A percentile compares a stretch with the other conserved stretches of the same genome.
Conservation (phyloP, 2,888 invertebrate genomes). For the Cabera pusaria region DNA sequence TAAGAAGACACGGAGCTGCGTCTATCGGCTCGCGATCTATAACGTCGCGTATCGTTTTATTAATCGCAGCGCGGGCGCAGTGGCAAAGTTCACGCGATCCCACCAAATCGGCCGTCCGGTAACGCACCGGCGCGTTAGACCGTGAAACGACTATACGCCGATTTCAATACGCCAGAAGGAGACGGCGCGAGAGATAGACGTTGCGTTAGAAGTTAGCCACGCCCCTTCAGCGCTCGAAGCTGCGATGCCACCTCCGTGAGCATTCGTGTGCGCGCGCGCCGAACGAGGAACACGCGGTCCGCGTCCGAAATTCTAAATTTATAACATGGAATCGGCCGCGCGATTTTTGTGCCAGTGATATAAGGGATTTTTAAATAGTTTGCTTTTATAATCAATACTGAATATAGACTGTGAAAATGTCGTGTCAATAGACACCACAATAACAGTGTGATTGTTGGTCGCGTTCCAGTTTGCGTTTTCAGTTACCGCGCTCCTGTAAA, state of each 20-base stretch:
- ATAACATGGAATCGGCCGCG: conserved; percentile 60
- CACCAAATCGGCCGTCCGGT: conserved; percentile 62
- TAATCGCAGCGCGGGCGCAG: conserved; percentile 65
- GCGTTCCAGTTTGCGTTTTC: conserved; percentile 68
- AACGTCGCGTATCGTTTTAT: conserved; percentile 73
- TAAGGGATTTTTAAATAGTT: conserved; percentile 29
- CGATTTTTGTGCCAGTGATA: conserved; percentile 53
- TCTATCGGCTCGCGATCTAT: conserved; percentile 70
- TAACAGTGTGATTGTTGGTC: conserved; percentile 45
- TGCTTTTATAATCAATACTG: conserved; percentile 23
- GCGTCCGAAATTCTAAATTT: conserved; percentile 48
- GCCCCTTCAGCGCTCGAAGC: conserved; percentile 63
- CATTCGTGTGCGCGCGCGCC: conserved; percentile 82
- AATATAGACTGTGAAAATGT: conserved; percentile 34
- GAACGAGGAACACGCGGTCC: conserved; percentile 61
- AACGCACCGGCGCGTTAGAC: conserved; percentile 70
- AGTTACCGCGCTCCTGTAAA: conserved; percentile 60
- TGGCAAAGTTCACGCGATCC: conserved; percentile 79
- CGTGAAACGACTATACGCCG: conserved; percentile 44
- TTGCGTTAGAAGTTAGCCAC: conserved; percentile 78
- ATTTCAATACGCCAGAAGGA: conserved; percentile 34
- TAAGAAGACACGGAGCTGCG: conserved; percentile 43
- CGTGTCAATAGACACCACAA: conserved; percentile 45
- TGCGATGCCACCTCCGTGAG: conserved; percentile 72
- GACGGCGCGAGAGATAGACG: conserved; percentile 64